These are phyloP conservation scores for Ceyx cyanopectus DNA, from an alignment of 2,113 vertebrate genomes.

Conservation along the genomic window DNA sequence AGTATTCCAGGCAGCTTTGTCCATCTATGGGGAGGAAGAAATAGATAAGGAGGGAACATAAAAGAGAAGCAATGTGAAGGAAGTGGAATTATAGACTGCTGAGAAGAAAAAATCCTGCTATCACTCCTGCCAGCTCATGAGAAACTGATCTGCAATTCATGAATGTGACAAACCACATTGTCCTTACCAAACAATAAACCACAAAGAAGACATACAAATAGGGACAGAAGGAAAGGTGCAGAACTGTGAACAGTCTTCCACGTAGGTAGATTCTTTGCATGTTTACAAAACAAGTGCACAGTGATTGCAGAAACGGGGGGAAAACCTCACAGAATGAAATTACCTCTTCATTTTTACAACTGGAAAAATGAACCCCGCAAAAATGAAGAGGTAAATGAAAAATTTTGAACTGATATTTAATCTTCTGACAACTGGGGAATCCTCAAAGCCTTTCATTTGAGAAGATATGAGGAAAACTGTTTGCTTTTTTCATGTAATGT, in stretches of 20 bases:
- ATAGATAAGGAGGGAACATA: constrained; percentile 11
- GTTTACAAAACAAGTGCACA: background rate
- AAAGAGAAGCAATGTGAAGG: constrained; percentile 20
- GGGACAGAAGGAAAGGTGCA: background rate
- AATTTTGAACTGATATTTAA: background rate
- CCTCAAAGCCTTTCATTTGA: background rate
- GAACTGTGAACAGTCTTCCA: background rate
- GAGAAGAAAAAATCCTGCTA: constrained; percentile 35
- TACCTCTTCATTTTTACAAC: background rate
- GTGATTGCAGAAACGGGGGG: background rate
- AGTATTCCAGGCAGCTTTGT: constrained; percentile 3
- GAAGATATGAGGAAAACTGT: background rate
- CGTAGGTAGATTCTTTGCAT: background rate
- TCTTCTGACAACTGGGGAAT: background rate
- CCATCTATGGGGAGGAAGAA: background rate
- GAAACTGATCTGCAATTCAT: constrained; percentile 62
- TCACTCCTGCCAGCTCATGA: constrained; percentile 32
- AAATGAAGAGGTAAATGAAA: background rate
- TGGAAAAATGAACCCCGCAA: background rate
- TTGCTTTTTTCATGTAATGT: background rate
- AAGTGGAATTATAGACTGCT: constrained; percentile 13
- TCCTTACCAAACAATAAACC: constrained; percentile 31
- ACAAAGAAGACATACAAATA: background rate
- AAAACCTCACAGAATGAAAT: background rate
- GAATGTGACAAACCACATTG: constrained; percentile 33